A percentile compares a stretch with the other conserved stretches of the same genome.
These are phyloP conservation scores for Lasioglossum albipes DNA, from an alignment of 1,140 invertebrate species.

Conservation along the genomic window DNA sequence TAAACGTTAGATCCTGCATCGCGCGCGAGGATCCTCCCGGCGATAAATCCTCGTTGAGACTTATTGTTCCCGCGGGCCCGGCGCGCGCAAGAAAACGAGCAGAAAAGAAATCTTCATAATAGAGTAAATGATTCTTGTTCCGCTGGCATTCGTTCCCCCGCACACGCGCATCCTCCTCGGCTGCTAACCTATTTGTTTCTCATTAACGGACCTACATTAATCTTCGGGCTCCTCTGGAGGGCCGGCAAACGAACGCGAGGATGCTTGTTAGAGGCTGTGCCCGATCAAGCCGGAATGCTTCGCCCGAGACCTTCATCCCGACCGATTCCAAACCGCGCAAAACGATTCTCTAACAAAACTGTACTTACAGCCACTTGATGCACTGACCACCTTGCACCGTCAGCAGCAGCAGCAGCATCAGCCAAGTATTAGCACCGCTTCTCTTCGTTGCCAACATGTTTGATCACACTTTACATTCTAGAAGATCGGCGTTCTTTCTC, in stretches of 20 bases:
- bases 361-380: constrained; percentile 80
- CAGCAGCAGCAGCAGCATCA: constrained; percentile 67
- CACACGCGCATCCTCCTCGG: constrained; percentile 4
- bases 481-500: constrained; percentile 24
- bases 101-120: constrained; percentile 29
- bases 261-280: constrained; percentile 57
- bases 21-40: not conserved
- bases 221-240: constrained; percentile 63
- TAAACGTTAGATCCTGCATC: constrained; percentile 4
- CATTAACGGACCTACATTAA: constrained; percentile 78
- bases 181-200: constrained; percentile 74
- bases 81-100: constrained; percentile 1
- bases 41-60: constrained; percentile 38
- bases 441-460: constrained; percentile 72
- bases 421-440: constrained; percentile 58
- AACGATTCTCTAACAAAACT: no score
- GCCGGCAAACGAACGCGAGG: constrained; percentile 38
- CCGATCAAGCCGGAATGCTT: no score
- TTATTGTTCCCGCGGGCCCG: constrained; percentile 23
- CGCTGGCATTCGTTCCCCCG: constrained; percentile 16
- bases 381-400: constrained; percentile 70
- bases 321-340: no score
- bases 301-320: no score
- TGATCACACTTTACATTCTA: constrained; percentile 62
- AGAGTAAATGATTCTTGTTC: constrained; percentile 15